Percentiles rank a stretch among this genome's conserved stretches.
These are phyloP conservation scores for Sminthurides aquaticus DNA, from an alignment of 2,888 invertebrate species.

Conservation along the genomic window DNA sequence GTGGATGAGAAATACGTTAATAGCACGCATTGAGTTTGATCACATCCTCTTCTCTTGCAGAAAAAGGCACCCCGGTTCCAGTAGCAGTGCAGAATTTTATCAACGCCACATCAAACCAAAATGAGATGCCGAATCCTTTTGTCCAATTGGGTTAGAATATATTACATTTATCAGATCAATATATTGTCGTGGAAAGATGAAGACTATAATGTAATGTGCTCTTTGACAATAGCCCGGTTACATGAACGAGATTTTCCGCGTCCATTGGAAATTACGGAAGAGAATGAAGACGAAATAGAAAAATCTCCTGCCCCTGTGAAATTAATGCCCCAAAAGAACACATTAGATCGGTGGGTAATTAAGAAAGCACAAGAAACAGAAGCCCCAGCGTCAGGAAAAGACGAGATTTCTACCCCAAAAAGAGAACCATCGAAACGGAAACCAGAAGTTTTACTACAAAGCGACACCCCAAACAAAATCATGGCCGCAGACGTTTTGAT, in stretches of 20 bases:
- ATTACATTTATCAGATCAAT: too few relatives aligned
- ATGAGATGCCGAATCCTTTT: constrained; percentile 12
- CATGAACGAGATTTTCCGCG: background rate
- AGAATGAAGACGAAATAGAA: background rate
- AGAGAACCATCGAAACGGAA: background rate
- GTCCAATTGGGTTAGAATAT: constrained; percentile 7
- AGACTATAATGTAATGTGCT: too few relatives aligned
- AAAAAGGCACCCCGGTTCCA: too few relatives aligned
- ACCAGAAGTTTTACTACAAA: background rate
- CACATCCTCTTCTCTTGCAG: too few relatives aligned
- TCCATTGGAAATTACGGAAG: constrained; percentile 2
- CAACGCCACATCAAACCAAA: too few relatives aligned
- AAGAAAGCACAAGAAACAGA: constrained; percentile 24
- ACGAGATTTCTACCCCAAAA: background rate
- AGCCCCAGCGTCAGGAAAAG: background rate
- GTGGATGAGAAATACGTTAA: too few relatives aligned
- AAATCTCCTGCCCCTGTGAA: constrained; percentile 7
- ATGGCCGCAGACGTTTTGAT: background rate
- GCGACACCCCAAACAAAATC: background rate
- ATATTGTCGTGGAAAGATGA: too few relatives aligned
- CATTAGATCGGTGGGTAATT: constrained; percentile 29
- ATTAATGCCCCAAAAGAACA: constrained; percentile 26
- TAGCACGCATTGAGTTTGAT: too few relatives aligned
- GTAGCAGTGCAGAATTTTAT: too few relatives aligned
- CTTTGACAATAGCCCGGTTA: background rate